Evolutionary conservation across 2,113 vertebrate species (phyloP).

Genomic region (Jacana jacana): DNA sequence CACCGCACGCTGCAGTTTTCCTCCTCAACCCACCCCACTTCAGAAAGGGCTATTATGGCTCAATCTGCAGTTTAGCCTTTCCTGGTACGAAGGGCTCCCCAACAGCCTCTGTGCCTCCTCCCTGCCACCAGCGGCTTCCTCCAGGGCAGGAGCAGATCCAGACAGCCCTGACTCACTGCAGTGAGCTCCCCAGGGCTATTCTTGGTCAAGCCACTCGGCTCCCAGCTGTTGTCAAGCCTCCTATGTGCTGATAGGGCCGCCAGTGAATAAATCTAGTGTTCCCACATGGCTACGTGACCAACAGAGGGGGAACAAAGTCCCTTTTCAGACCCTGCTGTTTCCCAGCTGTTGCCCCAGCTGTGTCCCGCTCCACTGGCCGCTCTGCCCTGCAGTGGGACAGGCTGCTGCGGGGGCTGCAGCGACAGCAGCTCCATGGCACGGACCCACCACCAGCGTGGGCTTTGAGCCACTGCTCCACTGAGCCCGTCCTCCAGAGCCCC

Average conservation of each 20-base stretch:
- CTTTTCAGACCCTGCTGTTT: not conserved
- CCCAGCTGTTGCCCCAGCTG: not conserved
- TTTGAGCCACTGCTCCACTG: accelerated
- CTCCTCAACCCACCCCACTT: not conserved
- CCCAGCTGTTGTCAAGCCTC: conserved; percentile 59
- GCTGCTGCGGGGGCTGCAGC: not conserved
- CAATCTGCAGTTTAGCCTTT: not conserved
- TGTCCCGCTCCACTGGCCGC: not conserved
- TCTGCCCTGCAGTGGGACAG: not conserved
- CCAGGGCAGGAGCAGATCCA: not conserved
- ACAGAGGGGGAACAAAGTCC: conserved; percentile 13
- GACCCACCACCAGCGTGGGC: accelerated
- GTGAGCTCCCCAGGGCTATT: conserved; percentile 33
- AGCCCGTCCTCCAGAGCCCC: not conserved
- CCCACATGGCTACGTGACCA: conserved; percentile 51
- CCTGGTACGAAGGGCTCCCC: not conserved
- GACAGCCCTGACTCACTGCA: conserved; percentile 21
- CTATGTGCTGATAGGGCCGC: conserved; percentile 1
- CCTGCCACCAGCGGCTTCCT: accelerated
- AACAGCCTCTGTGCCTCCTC: not conserved
- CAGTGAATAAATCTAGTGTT: conserved; percentile 31
- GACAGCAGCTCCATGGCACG: accelerated
- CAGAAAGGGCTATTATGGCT: not conserved
- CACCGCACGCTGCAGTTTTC: not conserved
- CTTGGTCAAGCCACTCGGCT: conserved; percentile 32